A percentile compares a stretch with the other conserved stretches of the same genome.
Evolutionary conservation across 2,888 invertebrate species (phyloP).

Genomic region (Megalurothrips usitatus): DNA sequence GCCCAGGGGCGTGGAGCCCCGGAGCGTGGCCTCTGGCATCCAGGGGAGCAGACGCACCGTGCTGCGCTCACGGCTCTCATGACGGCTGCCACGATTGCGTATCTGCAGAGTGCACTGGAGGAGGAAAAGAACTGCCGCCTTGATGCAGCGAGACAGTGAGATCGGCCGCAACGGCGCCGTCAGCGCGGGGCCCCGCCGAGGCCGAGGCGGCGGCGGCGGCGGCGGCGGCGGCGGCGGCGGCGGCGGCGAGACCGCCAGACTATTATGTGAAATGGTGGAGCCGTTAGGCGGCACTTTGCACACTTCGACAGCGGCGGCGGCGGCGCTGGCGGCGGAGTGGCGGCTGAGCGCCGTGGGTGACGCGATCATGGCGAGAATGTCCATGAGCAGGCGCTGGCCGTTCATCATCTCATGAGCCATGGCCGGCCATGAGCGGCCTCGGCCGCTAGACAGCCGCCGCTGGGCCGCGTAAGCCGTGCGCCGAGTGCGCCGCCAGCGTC

Average conservation of each 20-base stretch:
- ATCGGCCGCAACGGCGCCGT: no score
- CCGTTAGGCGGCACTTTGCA: constrained; percentile 6
- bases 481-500: neutral
- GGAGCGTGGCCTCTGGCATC: no score
- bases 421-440: neutral
- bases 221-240: neutral
- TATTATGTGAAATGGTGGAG: neutral
- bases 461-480: no score
- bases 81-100: no score
- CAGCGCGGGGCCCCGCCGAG: no score
- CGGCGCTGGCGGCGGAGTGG: constrained; percentile 34
- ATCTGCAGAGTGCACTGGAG: no score
- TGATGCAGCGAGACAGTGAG: no score
- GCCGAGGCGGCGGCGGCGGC: neutral
- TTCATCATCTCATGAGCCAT: neutral
- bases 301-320: constrained; percentile 37
- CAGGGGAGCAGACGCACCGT: no score
- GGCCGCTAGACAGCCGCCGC: neutral
- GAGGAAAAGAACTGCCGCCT: no score
- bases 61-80: no score
- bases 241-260: neutral
- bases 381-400: constrained; percentile 30
- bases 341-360: constrained; percentile 37
- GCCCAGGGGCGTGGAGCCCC: no score
- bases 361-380: neutral